These are phyloP conservation scores for Rhinella marina DNA, from an alignment of 2,797 vertebrate genomes.

Conservation along the genomic window DNA sequence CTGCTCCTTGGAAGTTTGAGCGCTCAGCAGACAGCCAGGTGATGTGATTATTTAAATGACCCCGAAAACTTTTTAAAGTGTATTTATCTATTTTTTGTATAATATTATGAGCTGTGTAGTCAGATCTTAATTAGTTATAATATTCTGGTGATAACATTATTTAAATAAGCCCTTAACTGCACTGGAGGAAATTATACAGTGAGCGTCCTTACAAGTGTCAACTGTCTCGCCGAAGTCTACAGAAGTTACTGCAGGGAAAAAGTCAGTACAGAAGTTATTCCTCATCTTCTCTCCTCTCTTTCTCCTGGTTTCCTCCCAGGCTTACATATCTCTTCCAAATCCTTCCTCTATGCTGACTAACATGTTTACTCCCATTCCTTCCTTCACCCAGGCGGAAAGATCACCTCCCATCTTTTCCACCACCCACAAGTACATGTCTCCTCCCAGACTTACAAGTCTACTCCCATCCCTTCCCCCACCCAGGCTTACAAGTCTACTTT, in stretches of 20 bases:
- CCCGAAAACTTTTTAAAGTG: slow-evolving; percentile 50
- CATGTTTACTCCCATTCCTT: neutral
- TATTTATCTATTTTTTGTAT: slow-evolving; percentile 57
- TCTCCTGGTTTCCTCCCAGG: no score
- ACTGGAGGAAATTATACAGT: slow-evolving; percentile 6
- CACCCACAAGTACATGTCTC: neutral
- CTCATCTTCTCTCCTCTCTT: neutral
- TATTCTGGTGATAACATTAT: slow-evolving; percentile 50
- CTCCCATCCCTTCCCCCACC: no score
- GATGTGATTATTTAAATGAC: slow-evolving; percentile 59
- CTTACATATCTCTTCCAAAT: neutral
- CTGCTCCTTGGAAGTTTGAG: slow-evolving; percentile 47
- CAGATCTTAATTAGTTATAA: slow-evolving; percentile 58
- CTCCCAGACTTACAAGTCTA: neutral
- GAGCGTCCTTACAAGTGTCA: slow-evolving; percentile 16
- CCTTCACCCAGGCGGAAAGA: no score
- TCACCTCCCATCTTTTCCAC: neutral
- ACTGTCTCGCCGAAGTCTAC: neutral
- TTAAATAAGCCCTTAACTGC: slow-evolving; percentile 42
- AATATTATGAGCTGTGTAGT: slow-evolving; percentile 57
- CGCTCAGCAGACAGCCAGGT: slow-evolving; percentile 56
- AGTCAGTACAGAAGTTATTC: neutral
- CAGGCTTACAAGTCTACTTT: neutral
- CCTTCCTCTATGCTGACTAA: no score
- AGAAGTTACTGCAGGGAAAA: neutral